Evolutionary conservation across 2,888 invertebrate genomes (phyloP).

Genomic region (Lasiommata megera): DNA sequence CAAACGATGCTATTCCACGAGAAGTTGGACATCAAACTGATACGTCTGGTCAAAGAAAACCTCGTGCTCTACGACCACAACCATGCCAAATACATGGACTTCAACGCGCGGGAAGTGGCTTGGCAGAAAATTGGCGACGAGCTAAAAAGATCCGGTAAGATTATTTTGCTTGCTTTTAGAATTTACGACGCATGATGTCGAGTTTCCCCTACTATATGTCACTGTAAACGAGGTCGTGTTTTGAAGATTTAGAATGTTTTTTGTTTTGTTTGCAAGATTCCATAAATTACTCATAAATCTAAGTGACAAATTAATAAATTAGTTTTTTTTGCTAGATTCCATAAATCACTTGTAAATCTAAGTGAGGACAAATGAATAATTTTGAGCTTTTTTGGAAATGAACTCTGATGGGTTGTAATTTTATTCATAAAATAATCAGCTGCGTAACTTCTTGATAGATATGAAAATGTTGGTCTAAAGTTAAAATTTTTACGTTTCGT

Average conservation of each 20-base stretch:
- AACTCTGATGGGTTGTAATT: no score
- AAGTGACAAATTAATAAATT: no score
- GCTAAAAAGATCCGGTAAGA: slow-evolving; percentile 63
- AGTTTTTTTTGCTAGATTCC: no score
- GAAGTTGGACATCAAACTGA: slow-evolving; percentile 56
- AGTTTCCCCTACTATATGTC: slow-evolving; percentile 7
- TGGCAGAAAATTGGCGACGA: slow-evolving; percentile 75
- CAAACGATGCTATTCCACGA: slow-evolving; percentile 40
- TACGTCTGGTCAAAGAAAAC: slow-evolving; percentile 56
- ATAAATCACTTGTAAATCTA: no score
- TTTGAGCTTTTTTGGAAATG: no score
- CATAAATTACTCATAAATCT: no score
- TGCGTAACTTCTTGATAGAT: no score
- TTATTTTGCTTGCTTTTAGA: slow-evolving; percentile 38
- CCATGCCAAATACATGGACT: slow-evolving; percentile 66
- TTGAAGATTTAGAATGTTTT: neutral
- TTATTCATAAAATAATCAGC: no score
- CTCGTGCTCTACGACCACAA: slow-evolving; percentile 62
- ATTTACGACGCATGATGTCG: slow-evolving; percentile 34
- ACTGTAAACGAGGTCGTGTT: neutral
- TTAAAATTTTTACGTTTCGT: no score
- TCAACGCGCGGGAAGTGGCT: slow-evolving; percentile 65
- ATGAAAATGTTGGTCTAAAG: no score
- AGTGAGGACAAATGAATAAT: no score
- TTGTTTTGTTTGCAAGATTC: no score